Percentiles rank a stretch among this genome's conserved stretches.
phyloP scores from a whole-genome alignment of 2,888 invertebrate genomes.

The Epiperipatus broadwayi region DNA sequence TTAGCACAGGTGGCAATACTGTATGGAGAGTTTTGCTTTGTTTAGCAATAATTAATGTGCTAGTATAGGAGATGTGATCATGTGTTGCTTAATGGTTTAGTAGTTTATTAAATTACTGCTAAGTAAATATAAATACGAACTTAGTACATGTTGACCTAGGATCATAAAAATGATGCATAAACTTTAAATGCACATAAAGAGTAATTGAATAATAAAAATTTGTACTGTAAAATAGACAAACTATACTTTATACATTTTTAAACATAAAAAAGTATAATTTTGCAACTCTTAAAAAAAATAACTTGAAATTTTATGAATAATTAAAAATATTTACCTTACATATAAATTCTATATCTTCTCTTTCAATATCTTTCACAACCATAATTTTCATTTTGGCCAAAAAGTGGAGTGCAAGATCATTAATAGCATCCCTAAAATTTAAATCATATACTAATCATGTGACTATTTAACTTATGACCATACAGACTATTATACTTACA shows the following conservation, averaged over 20 bases:
- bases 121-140: too few relatives aligned
- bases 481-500: too few relatives aligned
- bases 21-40: too few relatives aligned
- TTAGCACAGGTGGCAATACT: too few relatives aligned
- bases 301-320: slow-evolving; percentile 6
- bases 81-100: too few relatives aligned
- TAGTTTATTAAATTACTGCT: too few relatives aligned
- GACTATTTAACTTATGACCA: too few relatives aligned
- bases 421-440: slow-evolving; percentile 69
- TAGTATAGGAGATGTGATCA: too few relatives aligned
- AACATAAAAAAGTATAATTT: too few relatives aligned
- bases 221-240: background rate
- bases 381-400: slow-evolving; percentile 96
- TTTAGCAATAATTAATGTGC: too few relatives aligned
- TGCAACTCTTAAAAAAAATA: slow-evolving; percentile 4
- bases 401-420: slow-evolving; percentile 90
- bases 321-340: slow-evolving; percentile 43
- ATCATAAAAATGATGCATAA: too few relatives aligned
- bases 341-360: slow-evolving; percentile 93
- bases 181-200: background rate
- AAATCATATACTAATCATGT: slow-evolving; percentile 8
- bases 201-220: slow-evolving; percentile 1
- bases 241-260: slow-evolving; percentile 5
- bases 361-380: slow-evolving; percentile 92
- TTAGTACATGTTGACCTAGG: too few relatives aligned